phyloP scores from a whole-genome alignment of 2,113 vertebrate species.

The Stigmatopora argus region DNA sequence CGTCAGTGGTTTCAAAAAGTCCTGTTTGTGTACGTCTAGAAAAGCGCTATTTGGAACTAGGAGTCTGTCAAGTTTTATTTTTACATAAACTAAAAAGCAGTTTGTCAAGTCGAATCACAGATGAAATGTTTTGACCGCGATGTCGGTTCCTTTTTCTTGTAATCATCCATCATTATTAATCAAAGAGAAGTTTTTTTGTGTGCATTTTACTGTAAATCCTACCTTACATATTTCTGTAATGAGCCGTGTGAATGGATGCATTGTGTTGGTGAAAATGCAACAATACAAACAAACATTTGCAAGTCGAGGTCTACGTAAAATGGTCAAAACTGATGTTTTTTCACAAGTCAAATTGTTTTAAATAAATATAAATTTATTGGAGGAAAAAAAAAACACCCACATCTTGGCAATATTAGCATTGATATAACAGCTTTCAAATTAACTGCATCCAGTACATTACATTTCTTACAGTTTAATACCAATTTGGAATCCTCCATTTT shows the following conservation, averaged over 20 bases:
- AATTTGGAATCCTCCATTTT: slow-evolving; percentile 73
- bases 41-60: no score
- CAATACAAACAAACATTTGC: neutral
- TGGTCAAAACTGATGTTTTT: neutral
- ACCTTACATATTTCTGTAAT: slow-evolving; percentile 2
- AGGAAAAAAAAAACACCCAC: slow-evolving; percentile 92
- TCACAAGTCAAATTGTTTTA: slow-evolving; percentile 77
- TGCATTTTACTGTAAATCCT: neutral
- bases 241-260: slow-evolving; percentile 43
- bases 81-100: neutral
- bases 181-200: neutral
- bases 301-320: neutral
- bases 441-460: slow-evolving; percentile 98
- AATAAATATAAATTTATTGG: slow-evolving; percentile 99
- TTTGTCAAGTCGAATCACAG: neutral
- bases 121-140: neutral
- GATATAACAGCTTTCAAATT: slow-evolving; percentile 99
- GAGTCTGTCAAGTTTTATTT: neutral
- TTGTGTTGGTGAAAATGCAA: neutral
- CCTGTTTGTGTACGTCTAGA: no score
- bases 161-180: neutral
- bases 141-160: neutral
- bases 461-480: slow-evolving; percentile 99
- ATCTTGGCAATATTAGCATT: slow-evolving; percentile 99
- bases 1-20: neutral